phyloP scores from a whole-genome alignment of 2,888 invertebrate genomes.

The Stenodema calcarata region DNA sequence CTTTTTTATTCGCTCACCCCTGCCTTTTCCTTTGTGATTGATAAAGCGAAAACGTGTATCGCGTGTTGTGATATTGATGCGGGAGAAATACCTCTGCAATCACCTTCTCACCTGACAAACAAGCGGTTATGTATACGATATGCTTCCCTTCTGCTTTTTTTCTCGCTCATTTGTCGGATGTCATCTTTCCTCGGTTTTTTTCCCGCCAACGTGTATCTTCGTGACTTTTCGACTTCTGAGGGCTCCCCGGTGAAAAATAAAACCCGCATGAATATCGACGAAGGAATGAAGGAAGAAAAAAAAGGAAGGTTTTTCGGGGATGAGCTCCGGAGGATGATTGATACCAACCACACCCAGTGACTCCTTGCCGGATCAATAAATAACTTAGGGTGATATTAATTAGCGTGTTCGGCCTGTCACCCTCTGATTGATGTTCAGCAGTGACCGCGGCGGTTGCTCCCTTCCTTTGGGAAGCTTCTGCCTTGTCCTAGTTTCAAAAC shows the following conservation, averaged over 20 bases:
- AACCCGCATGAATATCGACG: not conserved
- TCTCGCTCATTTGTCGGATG: constrained; percentile 42
- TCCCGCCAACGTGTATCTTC: not conserved
- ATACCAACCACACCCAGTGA: constrained; percentile 24
- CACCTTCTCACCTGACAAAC: constrained; percentile 31
- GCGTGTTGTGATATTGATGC: not conserved
- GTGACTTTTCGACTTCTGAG: not conserved
- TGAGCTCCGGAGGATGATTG: not conserved
- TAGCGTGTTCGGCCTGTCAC: constrained; percentile 42
- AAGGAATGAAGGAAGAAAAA: not conserved
- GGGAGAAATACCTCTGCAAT: not conserved
- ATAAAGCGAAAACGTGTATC: not conserved
- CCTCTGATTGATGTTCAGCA: constrained; percentile 31
- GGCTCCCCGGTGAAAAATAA: not conserved
- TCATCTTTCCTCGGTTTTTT: constrained; percentile 14
- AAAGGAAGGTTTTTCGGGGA: not conserved
- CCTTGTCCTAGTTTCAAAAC: not conserved
- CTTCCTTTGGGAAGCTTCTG: not conserved
- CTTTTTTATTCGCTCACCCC: not conserved
- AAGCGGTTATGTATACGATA: constrained; percentile 14
- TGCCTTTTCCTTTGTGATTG: not conserved
- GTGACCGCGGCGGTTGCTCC: constrained; percentile 12
- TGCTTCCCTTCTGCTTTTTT: not conserved
- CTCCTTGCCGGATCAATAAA: constrained; percentile 41
- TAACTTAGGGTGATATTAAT: constrained; percentile 39